These are phyloP conservation scores for Hystrix brachyura DNA, from an alignment of 2,113 vertebrate genomes.

Conservation along the genomic window DNA sequence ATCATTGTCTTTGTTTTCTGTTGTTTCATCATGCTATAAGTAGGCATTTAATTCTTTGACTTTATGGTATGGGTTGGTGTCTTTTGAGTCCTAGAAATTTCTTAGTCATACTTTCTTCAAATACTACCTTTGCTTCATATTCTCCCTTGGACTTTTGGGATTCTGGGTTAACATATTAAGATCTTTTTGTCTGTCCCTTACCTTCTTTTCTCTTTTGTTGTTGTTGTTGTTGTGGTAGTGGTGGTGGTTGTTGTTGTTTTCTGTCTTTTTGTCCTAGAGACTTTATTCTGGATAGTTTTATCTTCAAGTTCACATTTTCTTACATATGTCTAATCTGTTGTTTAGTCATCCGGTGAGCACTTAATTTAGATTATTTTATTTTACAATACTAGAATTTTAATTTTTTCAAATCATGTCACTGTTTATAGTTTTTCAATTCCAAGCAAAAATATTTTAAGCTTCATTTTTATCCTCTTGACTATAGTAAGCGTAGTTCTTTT, in stretches of 20 bases:
- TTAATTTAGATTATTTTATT: conserved; percentile 26
- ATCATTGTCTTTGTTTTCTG: conserved; percentile 29
- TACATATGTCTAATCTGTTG: neutral
- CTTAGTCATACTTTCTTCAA: neutral
- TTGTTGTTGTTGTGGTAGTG: neutral
- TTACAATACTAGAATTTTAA: conserved; percentile 23
- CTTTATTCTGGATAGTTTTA: neutral
- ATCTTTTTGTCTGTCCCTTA: neutral
- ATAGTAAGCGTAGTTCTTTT: conserved; percentile 25
- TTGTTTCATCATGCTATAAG: neutral
- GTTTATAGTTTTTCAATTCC: neutral
- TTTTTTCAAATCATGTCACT: conserved; percentile 20
- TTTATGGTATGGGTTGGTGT: neutral
- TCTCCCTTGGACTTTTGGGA: neutral
- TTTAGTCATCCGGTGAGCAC: neutral
- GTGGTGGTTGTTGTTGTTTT: too few species aligned
- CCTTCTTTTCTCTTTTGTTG: neutral
- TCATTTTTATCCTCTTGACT: neutral
- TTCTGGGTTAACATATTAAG: neutral
- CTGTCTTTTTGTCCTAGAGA: neutral
- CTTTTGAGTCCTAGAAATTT: neutral
- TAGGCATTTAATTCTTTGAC: neutral
- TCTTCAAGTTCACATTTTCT: conserved; percentile 2
- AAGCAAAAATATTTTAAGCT: conserved; percentile 4
- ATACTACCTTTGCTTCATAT: neutral